Evolutionary conservation across 2,888 invertebrate genomes (phyloP).

Genomic region (Cataglyphis altisquamis): DNA sequence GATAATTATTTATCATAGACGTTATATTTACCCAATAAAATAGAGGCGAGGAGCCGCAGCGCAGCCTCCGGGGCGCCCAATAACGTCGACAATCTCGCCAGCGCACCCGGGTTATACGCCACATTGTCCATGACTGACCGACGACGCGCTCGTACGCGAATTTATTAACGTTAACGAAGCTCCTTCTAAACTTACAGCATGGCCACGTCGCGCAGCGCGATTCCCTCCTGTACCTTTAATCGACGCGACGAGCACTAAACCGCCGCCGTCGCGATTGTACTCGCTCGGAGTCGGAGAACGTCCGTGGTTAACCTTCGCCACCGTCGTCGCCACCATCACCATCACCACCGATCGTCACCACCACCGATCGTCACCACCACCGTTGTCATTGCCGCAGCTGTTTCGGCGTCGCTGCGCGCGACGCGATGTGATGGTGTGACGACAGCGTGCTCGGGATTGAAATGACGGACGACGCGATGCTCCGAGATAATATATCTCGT

Average conservation of each 20-base stretch:
- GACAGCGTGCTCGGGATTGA: neutral
- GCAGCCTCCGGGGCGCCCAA: slow-evolving; percentile 90
- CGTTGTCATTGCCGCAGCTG: slow-evolving; percentile 1
- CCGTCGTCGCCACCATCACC: slow-evolving; percentile 38
- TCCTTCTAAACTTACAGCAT: slow-evolving; percentile 12
- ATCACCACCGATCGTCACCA: slow-evolving; percentile 26
- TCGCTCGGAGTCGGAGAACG: slow-evolving; percentile 1
- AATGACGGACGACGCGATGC: neutral
- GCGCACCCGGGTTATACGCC: slow-evolving; percentile 33
- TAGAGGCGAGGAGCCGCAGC: slow-evolving; percentile 89
- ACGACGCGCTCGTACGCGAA: neutral
- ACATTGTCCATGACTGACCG: slow-evolving; percentile 55
- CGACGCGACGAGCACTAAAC: neutral
- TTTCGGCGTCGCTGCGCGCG: neutral
- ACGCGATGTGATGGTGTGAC: neutral
- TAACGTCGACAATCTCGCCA: slow-evolving; percentile 84
- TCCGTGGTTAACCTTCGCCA: slow-evolving; percentile 41
- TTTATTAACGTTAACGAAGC: neutral
- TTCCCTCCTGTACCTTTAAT: neutral
- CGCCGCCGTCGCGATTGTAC: slow-evolving; percentile 1
- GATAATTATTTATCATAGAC: neutral
- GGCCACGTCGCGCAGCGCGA: neutral
- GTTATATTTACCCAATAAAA: slow-evolving; percentile 88
- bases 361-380: slow-evolving; percentile 13
- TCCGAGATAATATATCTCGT: neutral